phyloP scores from a whole-genome alignment of 64 coral and sea anemone species.

The Stylophora pistillata region DNA sequence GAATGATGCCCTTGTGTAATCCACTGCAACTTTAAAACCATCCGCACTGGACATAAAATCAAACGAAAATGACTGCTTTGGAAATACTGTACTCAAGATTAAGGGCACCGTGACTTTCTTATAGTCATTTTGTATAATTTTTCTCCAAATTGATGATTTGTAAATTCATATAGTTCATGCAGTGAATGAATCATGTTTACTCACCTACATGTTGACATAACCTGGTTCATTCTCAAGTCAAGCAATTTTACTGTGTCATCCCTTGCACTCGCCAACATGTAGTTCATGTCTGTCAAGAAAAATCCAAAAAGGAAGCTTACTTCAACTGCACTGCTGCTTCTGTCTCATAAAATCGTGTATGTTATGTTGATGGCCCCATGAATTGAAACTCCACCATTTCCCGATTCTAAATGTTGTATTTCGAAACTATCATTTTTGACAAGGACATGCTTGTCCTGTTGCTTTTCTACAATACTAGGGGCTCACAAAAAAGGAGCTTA shows the following conservation, averaged over 20 bases:
- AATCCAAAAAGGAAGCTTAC: background rate
- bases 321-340: no score
- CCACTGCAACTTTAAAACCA: conserved; percentile 89
- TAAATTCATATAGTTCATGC: no score
- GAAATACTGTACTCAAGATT: background rate
- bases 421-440: no score
- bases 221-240: conserved; percentile 93
- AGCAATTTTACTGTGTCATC: conserved; percentile 94
- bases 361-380: no score
- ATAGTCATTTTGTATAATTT: background rate
- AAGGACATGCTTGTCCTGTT: no score
- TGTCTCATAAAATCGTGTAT: no score
- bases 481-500: no score
- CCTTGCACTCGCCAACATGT: conserved; percentile 84
- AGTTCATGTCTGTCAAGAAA: conserved; percentile 67
- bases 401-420: no score
- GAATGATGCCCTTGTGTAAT: conserved; percentile 90
- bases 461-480: no score
- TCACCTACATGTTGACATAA: conserved; percentile 77
- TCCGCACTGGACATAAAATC: conserved; percentile 58
- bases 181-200: background rate
- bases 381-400: no score
- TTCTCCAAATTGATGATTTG: no score
- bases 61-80: background rate
- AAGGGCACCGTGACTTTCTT: background rate